Evolutionary conservation across 2,797 vertebrate genomes (phyloP).

Genomic region (Coreius guichenoti): DNA sequence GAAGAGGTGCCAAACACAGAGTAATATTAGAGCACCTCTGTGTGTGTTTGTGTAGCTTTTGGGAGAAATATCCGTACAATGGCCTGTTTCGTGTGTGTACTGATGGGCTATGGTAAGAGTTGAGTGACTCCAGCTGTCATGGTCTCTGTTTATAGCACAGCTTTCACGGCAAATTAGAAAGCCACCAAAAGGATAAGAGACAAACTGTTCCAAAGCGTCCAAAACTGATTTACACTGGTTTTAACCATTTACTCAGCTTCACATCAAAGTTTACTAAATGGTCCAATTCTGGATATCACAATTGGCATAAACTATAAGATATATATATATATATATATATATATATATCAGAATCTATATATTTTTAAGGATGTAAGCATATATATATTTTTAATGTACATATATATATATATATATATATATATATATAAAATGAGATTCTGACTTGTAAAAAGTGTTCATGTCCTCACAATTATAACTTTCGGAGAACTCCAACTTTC

Average conservation of each 20-base stretch:
- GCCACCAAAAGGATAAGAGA: conserved; percentile 19
- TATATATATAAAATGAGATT: neutral
- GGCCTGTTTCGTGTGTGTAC: conserved; percentile 2
- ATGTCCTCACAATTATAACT: neutral
- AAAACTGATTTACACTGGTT: neutral
- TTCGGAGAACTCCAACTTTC: neutral
- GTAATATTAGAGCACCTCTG: conserved; percentile 16
- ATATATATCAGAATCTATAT: too few relatives aligned
- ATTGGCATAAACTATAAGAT: neutral
- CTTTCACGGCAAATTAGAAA: conserved; percentile 33
- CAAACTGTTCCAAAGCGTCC: conserved; percentile 3
- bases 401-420: too few relatives aligned
- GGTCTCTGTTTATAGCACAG: conserved; percentile 33
- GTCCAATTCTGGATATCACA: neutral
- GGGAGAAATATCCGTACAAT: neutral
- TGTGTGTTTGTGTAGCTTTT: conserved; percentile 30
- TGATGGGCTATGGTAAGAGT: conserved; percentile 44
- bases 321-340: too few relatives aligned
- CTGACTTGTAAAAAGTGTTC: neutral
- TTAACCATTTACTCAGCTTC: neutral
- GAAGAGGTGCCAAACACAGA: conserved; percentile 19
- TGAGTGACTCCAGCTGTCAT: conserved; percentile 57
- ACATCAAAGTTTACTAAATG: neutral
- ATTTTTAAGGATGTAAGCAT: too few relatives aligned
- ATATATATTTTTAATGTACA: too few relatives aligned